Evolutionary conservation across 2,113 vertebrate genomes (phyloP), one percentile per base, ranked within the genome.

Genomic region (Bubo bubo): DNA sequence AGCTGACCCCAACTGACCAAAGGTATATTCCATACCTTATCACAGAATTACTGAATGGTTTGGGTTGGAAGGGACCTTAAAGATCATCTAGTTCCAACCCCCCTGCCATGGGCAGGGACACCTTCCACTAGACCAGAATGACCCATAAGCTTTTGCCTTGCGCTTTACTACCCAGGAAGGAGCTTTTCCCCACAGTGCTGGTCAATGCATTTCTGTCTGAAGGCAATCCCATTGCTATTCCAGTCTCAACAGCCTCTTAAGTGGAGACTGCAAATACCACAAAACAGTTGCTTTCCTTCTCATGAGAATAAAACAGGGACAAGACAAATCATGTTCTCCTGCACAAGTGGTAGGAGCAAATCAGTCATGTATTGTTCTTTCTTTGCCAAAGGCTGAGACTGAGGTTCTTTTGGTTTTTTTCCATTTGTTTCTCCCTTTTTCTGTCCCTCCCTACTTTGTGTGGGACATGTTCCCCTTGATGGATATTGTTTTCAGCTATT

Each of bases 321-420:
- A 88, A 90, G 85, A 93, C 32, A 96, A 92, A 93, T 86, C 71
- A 83, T 22, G 55, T 88, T 45, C 79, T 94, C 16, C 55, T 74
- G 75, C 74, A 83, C 22, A 76, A 88, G 32, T 1, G 1, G 49
- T 76, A 9, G 6, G 68, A 96, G 58, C 12, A 72, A 86, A 88
- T 92, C 63, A 62, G 67, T 88, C 28, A 32, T 43, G 35, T 76
- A 86, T 82, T 90, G 81, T 82, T 53, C 56, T 62, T 90, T 64
- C 74, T 62, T 66, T 82, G 53, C 71, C 63, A 83, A 90, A 90
- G 52, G 30, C 77, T 73, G 32, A 90, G 55, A 59, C 43, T 79
- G 77, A 72, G 17, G 11, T 75, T 88, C 21, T 93, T 88, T 76
- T 86, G 15, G 62, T 92, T 86, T 56, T 93, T 93, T 75, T 66